Conservation (phyloP, 2,888 invertebrate species). For the Loripinus fragilis region DNA sequence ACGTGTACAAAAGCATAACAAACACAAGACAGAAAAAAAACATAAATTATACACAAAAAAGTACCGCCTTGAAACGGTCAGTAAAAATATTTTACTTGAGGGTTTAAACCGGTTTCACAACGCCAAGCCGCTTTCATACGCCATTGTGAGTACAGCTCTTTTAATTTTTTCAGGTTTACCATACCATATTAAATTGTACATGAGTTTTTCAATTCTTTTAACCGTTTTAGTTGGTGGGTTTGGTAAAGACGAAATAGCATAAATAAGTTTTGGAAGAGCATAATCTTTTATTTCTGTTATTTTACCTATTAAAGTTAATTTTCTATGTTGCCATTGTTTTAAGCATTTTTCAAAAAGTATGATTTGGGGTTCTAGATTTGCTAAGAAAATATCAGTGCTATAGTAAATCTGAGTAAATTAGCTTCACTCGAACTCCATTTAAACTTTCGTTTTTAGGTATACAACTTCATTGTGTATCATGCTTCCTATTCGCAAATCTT, state of each 20-base stretch:
- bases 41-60: too few species aligned
- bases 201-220: not conserved
- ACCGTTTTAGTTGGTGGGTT: not conserved
- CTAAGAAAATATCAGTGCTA: not conserved
- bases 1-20: too few species aligned
- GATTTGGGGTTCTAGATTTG: not conserved
- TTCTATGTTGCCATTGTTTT: slow-evolving; percentile 11
- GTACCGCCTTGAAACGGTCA: too few species aligned
- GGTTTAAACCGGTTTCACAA: too few species aligned
- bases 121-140: too few species aligned
- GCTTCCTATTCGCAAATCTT: not conserved
- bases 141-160: too few species aligned
- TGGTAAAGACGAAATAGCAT: not conserved
- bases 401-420: not conserved
- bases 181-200: not conserved
- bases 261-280: slow-evolving; percentile 7
- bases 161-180: slow-evolving; percentile 1
- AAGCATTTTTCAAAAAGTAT: not conserved
- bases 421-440: not conserved
- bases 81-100: too few species aligned
- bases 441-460: not conserved
- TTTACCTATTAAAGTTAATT: not conserved
- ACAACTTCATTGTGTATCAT: not conserved
- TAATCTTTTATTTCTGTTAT: not conserved
- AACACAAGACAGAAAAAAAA: too few species aligned